These are phyloP conservation scores for Tipula confusa DNA, from an alignment of 2,888 invertebrate genomes.

Conservation along the genomic window DNA sequence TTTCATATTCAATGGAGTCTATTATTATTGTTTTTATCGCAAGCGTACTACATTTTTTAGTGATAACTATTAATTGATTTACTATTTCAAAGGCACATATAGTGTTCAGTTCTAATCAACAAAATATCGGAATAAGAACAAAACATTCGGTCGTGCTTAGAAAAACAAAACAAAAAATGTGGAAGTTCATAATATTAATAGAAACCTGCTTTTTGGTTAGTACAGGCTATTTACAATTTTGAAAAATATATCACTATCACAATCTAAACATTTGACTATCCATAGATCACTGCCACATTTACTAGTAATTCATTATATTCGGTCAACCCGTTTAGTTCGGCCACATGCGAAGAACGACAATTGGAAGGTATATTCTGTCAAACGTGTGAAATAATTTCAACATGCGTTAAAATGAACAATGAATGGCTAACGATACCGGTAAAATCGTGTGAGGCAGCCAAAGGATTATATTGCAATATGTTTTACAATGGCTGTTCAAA, in stretches of 20 bases:
- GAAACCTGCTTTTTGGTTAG: background rate
- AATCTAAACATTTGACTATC: too few relatives aligned
- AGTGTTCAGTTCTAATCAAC: too few relatives aligned
- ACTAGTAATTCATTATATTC: background rate
- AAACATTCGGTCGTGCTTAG: too few relatives aligned
- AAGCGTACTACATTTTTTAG: too few relatives aligned
- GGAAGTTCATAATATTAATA: background rate
- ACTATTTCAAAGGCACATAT: too few relatives aligned
- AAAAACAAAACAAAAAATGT: too few relatives aligned
- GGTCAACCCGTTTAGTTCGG: slow-evolving; percentile 42
- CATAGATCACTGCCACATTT: background rate
- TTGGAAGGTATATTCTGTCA: slow-evolving; percentile 47
- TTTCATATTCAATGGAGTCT: too few relatives aligned
- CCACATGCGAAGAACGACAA: slow-evolving; percentile 43
- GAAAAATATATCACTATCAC: too few relatives aligned
- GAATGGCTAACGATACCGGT: slow-evolving; percentile 49
- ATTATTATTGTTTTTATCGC: too few relatives aligned
- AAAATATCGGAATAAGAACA: too few relatives aligned
- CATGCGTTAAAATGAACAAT: slow-evolving; percentile 45
- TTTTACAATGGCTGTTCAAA: slow-evolving; percentile 44
- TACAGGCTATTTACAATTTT: background rate
- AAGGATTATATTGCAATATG: slow-evolving; percentile 45
- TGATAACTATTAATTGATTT: too few relatives aligned
- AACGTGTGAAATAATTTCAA: slow-evolving; percentile 46
- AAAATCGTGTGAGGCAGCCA: slow-evolving; percentile 44